phyloP scores from a whole-genome alignment of 1,140 invertebrate species.

The Bombus consobrinus region DNA sequence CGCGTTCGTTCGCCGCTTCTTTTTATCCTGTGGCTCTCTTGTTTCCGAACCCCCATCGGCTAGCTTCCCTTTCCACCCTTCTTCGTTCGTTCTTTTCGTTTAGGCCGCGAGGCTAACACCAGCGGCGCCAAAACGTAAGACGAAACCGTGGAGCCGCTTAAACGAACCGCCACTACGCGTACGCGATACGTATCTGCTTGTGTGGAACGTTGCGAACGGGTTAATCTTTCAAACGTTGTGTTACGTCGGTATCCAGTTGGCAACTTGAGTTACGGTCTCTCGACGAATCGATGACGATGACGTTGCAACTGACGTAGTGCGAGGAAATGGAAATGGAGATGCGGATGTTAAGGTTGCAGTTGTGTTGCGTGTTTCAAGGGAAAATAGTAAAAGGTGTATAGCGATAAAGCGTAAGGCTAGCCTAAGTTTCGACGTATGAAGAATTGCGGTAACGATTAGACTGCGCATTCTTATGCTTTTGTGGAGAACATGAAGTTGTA shows the following conservation, averaged over 20 bases:
- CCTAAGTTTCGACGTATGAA: not conserved
- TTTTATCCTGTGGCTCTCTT: conserved; percentile 51
- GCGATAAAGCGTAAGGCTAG: not conserved
- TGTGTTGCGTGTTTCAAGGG: not conserved
- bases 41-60: conserved; percentile 53
- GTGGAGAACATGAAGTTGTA: too few relatives aligned
- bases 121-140: conserved; percentile 45
- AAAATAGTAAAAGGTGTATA: not conserved
- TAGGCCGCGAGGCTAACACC: not conserved
- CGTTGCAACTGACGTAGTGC: not conserved
- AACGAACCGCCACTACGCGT: conserved; percentile 1
- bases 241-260: conserved; percentile 24
- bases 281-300: not conserved
- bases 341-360: not conserved
- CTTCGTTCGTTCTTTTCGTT: not conserved
- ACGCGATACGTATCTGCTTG: conserved; percentile 28
- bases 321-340: not conserved
- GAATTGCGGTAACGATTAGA: not conserved
- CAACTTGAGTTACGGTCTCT: conserved; percentile 46
- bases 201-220: not conserved
- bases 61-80: conserved; percentile 27
- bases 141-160: conserved; percentile 28
- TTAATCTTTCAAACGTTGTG: conserved; percentile 52
- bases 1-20: conserved; percentile 31
- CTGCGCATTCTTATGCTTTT: too few relatives aligned